These are phyloP conservation scores for Danaus chrysippus DNA, from an alignment of 2,888 invertebrate genomes.

Conservation along the genomic window DNA sequence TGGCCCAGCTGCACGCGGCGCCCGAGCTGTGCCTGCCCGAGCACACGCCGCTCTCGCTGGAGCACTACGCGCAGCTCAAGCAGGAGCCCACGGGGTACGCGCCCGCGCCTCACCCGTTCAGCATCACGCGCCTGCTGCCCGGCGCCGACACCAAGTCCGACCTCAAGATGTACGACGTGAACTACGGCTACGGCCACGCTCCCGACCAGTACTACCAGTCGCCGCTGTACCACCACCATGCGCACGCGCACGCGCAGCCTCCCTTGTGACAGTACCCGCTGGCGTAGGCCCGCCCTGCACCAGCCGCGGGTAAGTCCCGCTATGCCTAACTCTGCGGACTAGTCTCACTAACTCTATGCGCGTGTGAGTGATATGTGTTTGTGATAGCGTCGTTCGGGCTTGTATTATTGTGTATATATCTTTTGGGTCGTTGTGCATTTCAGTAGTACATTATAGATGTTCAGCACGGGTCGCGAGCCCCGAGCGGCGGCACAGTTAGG, in stretches of 20 bases:
- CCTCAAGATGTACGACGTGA: conserved; percentile 95
- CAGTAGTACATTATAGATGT: conserved; percentile 63
- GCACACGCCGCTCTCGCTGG: conserved; percentile 78
- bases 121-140: conserved; percentile 94
- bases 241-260: conserved; percentile 84
- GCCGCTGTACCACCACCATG: conserved; percentile 84
- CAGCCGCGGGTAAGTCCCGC: conserved; percentile 44
- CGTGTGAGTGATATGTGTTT: conserved; percentile 72
- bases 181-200: conserved; percentile 76
- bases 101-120: conserved; percentile 94
- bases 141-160: conserved; percentile 92
- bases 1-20: conserved; percentile 85
- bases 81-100: conserved; percentile 89
- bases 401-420: conserved; percentile 68
- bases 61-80: conserved; percentile 85
- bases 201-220: conserved; percentile 91
- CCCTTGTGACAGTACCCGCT: conserved; percentile 96
- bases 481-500: conserved; percentile 58
- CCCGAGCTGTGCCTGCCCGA: conserved; percentile 82
- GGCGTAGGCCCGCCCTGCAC: conserved; percentile 83
- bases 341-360: conserved; percentile 61
- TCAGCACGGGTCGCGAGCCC: conserved; percentile 46
- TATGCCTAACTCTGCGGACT: conserved; percentile 31
- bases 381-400: conserved; percentile 47
- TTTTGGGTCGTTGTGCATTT: conserved; percentile 61